phyloP scores from a whole-genome alignment of 2,113 vertebrate species.

The Megaceryle torquata region DNA sequence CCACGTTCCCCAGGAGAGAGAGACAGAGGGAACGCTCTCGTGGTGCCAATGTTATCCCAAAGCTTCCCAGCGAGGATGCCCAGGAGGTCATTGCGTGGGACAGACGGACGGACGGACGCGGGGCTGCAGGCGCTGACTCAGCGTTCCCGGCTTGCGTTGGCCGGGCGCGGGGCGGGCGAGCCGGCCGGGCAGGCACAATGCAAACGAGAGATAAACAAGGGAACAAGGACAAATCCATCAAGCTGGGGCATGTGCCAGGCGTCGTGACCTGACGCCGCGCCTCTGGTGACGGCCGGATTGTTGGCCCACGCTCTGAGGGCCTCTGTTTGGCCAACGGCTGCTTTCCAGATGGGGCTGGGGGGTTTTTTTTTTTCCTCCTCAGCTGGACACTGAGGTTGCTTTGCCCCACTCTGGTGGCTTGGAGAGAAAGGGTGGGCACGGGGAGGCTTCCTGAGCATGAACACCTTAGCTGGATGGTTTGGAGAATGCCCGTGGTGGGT shows the following conservation, averaged over 20 bases:
- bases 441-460: not conserved
- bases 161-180: not conserved
- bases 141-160: not conserved
- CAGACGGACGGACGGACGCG: not conserved
- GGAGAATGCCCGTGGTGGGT: not conserved
- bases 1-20: not conserved
- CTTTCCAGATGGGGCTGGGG: not conserved
- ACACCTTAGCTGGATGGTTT: fast-evolving
- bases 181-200: slow-evolving; percentile 17
- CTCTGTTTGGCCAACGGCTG: not conserved
- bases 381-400: not conserved
- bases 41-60: not conserved
- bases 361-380: not conserved
- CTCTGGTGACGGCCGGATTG: not conserved
- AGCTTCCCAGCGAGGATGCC: not conserved
- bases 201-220: not conserved
- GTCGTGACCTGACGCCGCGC: not conserved
- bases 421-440: fast-evolving
- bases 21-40: not conserved
- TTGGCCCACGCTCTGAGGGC: not conserved
- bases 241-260: not conserved
- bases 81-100: not conserved
- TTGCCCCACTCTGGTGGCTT: not conserved
- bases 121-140: slow-evolving; percentile 2
- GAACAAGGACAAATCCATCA: not conserved